These are phyloP conservation scores for Paracanthobrama guichenoti DNA, from an alignment of 2,113 vertebrate genomes.

Conservation along the genomic window DNA sequence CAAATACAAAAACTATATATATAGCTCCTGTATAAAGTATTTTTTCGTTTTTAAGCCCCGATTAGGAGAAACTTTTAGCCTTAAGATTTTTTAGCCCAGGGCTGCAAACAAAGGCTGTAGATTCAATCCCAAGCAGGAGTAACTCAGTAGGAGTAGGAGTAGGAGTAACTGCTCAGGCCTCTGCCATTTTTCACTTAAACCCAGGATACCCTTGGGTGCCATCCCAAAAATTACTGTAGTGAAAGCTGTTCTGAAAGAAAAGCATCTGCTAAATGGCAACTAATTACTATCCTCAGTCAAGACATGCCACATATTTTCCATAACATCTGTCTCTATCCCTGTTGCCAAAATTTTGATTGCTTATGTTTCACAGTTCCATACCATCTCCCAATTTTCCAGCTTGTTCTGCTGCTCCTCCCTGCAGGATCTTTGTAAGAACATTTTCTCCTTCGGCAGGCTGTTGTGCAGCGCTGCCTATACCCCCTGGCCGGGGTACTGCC, in stretches of 20 bases:
- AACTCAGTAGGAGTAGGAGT: too few species aligned
- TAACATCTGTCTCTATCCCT: slow-evolving; percentile 6
- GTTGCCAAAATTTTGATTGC: neutral
- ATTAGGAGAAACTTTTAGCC: too few species aligned
- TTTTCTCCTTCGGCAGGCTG: slow-evolving; percentile 85
- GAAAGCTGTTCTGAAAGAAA: slow-evolving; percentile 2
- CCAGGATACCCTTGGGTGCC: neutral
- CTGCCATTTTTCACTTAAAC: neutral
- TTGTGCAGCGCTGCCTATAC: slow-evolving; percentile 76
- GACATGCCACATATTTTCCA: slow-evolving; percentile 11
- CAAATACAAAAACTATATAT: too few species aligned
- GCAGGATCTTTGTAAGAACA: slow-evolving; percentile 92
- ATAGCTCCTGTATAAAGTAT: too few species aligned
- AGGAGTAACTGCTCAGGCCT: neutral
- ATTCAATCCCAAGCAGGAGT: neutral
- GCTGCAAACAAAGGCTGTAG: neutral
- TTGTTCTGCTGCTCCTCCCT: slow-evolving; percentile 94
- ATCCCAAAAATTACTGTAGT: neutral
- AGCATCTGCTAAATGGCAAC: slow-evolving; percentile 14
- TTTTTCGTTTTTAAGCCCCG: too few species aligned
- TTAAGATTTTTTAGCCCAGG: too few species aligned
- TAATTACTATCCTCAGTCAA: slow-evolving; percentile 18
- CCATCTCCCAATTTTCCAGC: slow-evolving; percentile 98
- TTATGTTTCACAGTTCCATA: slow-evolving; percentile 60
- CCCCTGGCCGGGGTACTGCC: slow-evolving; percentile 74